These are phyloP conservation scores for Trogon melanurus DNA, from an alignment of 2,113 vertebrate species.

Conservation along the genomic window DNA sequence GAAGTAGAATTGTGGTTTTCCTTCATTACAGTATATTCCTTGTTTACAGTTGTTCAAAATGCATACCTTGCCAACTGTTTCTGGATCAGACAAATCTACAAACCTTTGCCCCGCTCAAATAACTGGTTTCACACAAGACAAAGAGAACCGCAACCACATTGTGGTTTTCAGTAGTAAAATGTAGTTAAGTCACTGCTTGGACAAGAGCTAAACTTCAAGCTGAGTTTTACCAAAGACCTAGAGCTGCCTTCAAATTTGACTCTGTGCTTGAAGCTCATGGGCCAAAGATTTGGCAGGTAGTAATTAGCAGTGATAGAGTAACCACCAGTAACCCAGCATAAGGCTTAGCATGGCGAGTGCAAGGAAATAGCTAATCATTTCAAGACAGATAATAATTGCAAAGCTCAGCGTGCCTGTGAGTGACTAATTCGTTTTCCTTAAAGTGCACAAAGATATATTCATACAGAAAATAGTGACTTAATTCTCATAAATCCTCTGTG, in stretches of 20 bases:
- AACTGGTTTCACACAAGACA: conserved; percentile 9
- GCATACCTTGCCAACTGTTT: background rate
- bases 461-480: background rate
- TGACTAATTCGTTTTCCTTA: background rate
- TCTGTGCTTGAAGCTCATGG: background rate
- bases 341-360: background rate
- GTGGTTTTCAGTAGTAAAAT: conserved; percentile 3
- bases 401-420: background rate
- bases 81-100: background rate
- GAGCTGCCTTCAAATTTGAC: background rate
- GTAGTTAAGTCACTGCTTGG: background rate
- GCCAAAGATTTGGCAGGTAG: background rate
- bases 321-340: background rate
- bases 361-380: background rate
- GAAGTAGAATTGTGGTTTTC: conserved; percentile 2
- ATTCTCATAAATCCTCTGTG: background rate
- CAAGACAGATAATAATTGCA: background rate
- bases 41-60: background rate
- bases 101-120: background rate
- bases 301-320: background rate
- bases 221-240: background rate
- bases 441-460: background rate
- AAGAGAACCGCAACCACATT: background rate
- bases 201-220: background rate
- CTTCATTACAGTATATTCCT: background rate